Evolutionary conservation across 2,888 invertebrate genomes (phyloP), one percentile per base, ranked within the genome.

Genomic region (Cartodere bifasciata): DNA sequence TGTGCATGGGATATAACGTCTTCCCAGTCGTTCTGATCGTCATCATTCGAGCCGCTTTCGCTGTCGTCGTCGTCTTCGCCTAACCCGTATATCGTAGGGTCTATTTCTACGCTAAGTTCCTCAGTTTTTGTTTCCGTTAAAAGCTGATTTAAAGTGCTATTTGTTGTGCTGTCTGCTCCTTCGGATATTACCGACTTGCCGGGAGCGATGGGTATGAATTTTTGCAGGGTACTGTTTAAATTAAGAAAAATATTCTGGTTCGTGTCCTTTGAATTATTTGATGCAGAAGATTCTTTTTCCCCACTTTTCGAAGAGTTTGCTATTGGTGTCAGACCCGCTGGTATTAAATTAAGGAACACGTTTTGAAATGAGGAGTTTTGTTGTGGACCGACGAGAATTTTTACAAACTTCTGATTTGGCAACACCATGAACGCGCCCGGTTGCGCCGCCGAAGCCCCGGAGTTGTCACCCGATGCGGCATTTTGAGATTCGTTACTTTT

Each of bases 101-200:
- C 56, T 15, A 58, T 49, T 47, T 58, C 58, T 2, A 57, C 52
- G 36, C 58, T 58, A 13, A 58, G 41, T 38, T 58, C 58, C 40
- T 58, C 58, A 7, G 50, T 50, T 40, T 56, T 56, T 4, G 40
- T 46, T 32, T 53, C 50, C 4, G 45, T 52, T 21, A 53, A 34
- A 3, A 53, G 35, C 34, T 49, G 43, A 34, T 41, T 46, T n/a
- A 52, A 47, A 33, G 47, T 44, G 11, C 24, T 24, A n/a, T 34
- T 37, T 15, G 43, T 42, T 6, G 23, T 23, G 4, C 31, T 13
- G 23, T 35, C 34, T 1, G 39, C 25, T 31, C 34, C 9, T 23
- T 30, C 13, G 25, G 6, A 29, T 15, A 28, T 13, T 20, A 16
- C 24, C 9, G 23, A 15, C n/a, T 37, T 40, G 14, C 21, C 36